A percentile compares a stretch with the other conserved stretches of the same genome.
These are phyloP conservation scores for Sitodiplosis mosellana DNA, from an alignment of 1,140 invertebrate species.

Conservation along the genomic window DNA sequence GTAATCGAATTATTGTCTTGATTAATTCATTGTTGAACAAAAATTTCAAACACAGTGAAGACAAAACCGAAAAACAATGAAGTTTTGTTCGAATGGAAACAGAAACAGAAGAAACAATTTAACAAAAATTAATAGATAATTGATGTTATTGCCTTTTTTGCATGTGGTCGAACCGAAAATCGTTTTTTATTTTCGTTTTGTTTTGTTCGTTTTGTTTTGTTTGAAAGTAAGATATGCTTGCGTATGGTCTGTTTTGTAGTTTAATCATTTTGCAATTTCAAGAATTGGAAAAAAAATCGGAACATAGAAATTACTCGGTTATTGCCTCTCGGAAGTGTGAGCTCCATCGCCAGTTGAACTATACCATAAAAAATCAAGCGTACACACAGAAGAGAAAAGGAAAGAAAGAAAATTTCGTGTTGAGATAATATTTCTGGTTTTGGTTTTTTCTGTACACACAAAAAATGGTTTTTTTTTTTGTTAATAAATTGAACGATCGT, in stretches of 20 bases:
- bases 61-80: not conserved
- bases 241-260: conserved; percentile 10
- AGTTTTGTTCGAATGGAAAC: conserved; percentile 4
- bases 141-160: not conserved
- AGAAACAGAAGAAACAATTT: not conserved
- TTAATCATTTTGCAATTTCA: not conserved
- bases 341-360: conserved; percentile 88
- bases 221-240: conserved; percentile 5
- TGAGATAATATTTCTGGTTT: not conserved
- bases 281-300: not conserved
- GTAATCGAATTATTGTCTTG: too few species aligned
- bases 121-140: not conserved
- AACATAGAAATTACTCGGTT: conserved; percentile 39
- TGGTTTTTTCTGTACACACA: not conserved
- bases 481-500: too few species aligned
- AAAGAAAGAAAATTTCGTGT: not conserved
- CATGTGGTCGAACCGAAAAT: conserved; percentile 1
- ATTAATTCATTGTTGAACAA: too few species aligned
- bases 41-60: not conserved
- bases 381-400: conserved; percentile 12
- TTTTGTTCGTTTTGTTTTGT: conserved; percentile 4
- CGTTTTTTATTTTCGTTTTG: not conserved
- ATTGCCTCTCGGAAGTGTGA: conserved; percentile 88
- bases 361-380: conserved; percentile 34
- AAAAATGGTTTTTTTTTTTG: not conserved